Conservation (phyloP, 2,888 invertebrate genomes). For the Aspidiotus destructor region DNA sequence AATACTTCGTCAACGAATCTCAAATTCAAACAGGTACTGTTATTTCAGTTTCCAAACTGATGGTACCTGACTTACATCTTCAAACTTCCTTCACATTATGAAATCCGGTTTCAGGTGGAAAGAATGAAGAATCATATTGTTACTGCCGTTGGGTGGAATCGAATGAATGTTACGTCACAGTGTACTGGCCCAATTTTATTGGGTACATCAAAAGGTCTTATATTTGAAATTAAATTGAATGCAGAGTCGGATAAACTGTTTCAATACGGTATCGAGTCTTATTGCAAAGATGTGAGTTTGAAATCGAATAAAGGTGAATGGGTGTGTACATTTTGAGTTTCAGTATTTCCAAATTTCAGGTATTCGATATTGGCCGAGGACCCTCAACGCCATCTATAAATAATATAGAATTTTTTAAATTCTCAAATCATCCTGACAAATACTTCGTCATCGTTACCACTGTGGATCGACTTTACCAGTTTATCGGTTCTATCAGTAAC, state of each 20-base stretch:
- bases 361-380: constrained; percentile 78
- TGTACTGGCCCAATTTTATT: constrained; percentile 76
- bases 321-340: constrained; percentile 28
- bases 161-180: constrained; percentile 41
- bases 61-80: background rate
- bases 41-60: background rate
- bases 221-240: constrained; percentile 80
- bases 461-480: constrained; percentile 74
- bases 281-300: constrained; percentile 67
- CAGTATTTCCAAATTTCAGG: constrained; percentile 46
- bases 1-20: background rate
- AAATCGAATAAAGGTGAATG: constrained; percentile 3
- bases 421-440: constrained; percentile 55
- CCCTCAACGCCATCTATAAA: constrained; percentile 63
- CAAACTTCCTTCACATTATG: background rate
- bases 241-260: constrained; percentile 74
- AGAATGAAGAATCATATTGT: constrained; percentile 49
- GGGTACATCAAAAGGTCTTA: constrained; percentile 80
- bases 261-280: constrained; percentile 62
- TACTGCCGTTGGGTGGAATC: constrained; percentile 85
- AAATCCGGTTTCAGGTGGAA: constrained; percentile 19
- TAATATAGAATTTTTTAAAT: constrained; percentile 72
- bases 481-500: constrained; percentile 61
- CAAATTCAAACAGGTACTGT: constrained; percentile 8
- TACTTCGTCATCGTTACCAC: constrained; percentile 79